Base-by-base conservation (phyloP, 2,888 invertebrate genomes). In the Dioctria rufipes region DNA sequence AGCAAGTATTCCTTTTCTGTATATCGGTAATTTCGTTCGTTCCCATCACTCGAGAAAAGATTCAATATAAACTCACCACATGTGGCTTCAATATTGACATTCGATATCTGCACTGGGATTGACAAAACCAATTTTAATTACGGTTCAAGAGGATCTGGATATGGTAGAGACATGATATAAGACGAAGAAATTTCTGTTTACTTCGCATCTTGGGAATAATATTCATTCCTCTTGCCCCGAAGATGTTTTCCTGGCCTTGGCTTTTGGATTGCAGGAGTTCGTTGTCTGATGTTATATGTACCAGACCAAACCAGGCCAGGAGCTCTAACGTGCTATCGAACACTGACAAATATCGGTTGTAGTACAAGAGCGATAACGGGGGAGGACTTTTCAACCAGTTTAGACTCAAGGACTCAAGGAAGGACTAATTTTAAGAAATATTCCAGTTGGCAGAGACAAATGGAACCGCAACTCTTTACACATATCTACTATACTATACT, bases 71-170 rank as follows among this genome's bases (percentile, higher is more conserved):
- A 42, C 43, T 58, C 46, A 40, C 60, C 75, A 75, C 60, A 61
- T 75, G 75, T 58, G 61, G 75, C 25, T 75, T 60, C 37, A 75
- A 75, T 61, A 75, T 43, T 61, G 75, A 75, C 61, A 61, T 61
- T 60, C 61, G 75, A 75, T 75, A 75, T 61, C 61, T 75, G 60
- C 43, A 75, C 9, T 25, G 25, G 37, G 61, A 61, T 75, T 75
- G 61, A 61, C 75, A 75, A 75, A 75, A 75, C 60, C 75, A 75
- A 75, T 75, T 75, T 75, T 75, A 75, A 75, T 75, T 75, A 75
- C 75, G 75, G 42, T 58, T 51, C 37, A 25, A 11, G 75, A 9
- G 42, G 42, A 5, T 58, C 9, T 37, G 46, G 42, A 43, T 61
- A 75, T 75, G 43, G 46, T 25, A 25, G 51, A 49, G 69, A 37